Conservation (phyloP, 2,113 vertebrate genomes). For the Morone chrysops region DNA sequence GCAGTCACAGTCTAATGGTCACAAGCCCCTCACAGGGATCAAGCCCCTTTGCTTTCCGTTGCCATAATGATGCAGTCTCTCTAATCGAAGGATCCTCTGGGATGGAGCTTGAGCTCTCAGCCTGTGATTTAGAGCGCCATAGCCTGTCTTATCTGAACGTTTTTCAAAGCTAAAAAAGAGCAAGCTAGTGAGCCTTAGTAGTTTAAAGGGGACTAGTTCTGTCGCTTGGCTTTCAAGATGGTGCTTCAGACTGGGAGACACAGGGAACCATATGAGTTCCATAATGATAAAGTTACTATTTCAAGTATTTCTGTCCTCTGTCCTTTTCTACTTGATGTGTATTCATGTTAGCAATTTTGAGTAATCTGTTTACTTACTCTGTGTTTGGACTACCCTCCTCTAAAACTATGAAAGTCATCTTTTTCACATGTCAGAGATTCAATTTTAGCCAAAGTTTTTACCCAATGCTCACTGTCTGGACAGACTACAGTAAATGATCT, state of each 20-base stretch:
- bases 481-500: conserved; percentile 50
- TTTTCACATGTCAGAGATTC: background rate
- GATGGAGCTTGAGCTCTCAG: conserved; percentile 60
- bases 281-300: conserved; percentile 63
- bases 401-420: background rate
- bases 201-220: conserved; percentile 65
- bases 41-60: conserved; percentile 59
- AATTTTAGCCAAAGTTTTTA: conserved; percentile 36
- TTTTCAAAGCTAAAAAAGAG: conserved; percentile 73
- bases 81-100: conserved; percentile 66
- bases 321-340: conserved; percentile 23
- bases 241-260: conserved; percentile 42
- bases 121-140: conserved; percentile 72
- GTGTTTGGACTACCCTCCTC: conserved; percentile 1
- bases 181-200: conserved; percentile 60
- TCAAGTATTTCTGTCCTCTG: conserved; percentile 29
- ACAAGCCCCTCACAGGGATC: conserved; percentile 54
- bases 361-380: conserved; percentile 35
- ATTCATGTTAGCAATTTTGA: conserved; percentile 15
- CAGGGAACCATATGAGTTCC: conserved; percentile 55
- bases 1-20: conserved; percentile 66
- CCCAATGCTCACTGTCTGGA: conserved; percentile 33
- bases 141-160: conserved; percentile 70
- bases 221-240: conserved; percentile 57
- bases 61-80: conserved; percentile 72